Percentiles rank a stretch among this genome's conserved stretches.
Evolutionary conservation across 2,797 vertebrate species (phyloP).

Genomic region (Malacoctenus gilli): DNA sequence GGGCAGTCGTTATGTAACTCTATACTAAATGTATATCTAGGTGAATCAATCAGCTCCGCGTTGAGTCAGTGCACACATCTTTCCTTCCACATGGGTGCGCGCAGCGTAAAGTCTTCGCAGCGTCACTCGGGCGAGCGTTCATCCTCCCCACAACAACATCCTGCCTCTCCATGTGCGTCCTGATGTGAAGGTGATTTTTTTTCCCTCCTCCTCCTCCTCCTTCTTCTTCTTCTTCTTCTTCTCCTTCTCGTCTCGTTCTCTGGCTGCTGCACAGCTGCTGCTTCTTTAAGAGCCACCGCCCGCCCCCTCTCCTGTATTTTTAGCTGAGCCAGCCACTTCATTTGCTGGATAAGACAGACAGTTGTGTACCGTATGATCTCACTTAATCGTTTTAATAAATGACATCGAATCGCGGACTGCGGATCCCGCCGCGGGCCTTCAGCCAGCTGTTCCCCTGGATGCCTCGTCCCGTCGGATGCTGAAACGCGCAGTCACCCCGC

Average conservation of each 20-base stretch:
- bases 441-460: constrained; percentile 58
- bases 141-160: constrained; percentile 10
- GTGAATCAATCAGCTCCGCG: background rate
- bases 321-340: constrained; percentile 84
- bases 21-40: background rate
- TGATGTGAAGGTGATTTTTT: constrained; percentile 34
- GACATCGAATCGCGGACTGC: constrained; percentile 64
- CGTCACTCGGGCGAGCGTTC: constrained; percentile 19
- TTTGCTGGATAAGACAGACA: constrained; percentile 77
- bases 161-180: constrained; percentile 34
- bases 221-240: background rate
- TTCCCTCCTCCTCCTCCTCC: background rate
- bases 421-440: constrained; percentile 47
- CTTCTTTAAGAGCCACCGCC: constrained; percentile 84
- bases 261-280: constrained; percentile 65
- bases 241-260: constrained; percentile 15
- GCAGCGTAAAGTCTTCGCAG: constrained; percentile 10
- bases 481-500: constrained; percentile 53
- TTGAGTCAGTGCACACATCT: constrained; percentile 4
- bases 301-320: constrained; percentile 83
- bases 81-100: constrained; percentile 29
- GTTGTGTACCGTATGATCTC: constrained; percentile 75
- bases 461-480: constrained; percentile 65
- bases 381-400: constrained; percentile 72
- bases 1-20: constrained; percentile 10